These are phyloP conservation scores for Centropus bengalensis DNA, from an alignment of 2,113 vertebrate species.

Conservation along the genomic window DNA sequence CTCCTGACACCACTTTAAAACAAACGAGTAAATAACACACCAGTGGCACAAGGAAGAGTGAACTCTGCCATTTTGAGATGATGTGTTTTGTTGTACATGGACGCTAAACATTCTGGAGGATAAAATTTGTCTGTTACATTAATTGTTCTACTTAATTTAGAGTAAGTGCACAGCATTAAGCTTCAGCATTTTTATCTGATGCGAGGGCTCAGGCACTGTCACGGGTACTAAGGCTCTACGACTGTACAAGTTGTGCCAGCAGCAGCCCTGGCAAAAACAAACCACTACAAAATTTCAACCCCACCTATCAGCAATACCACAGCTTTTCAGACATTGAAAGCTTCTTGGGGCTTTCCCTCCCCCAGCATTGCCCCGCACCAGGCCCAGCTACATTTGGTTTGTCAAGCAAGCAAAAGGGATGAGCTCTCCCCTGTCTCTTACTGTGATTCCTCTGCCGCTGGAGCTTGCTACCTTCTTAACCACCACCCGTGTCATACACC, in stretches of 20 bases:
- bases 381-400: background rate
- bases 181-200: background rate
- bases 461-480: rapidly evolving
- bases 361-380: background rate
- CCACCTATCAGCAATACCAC: background rate
- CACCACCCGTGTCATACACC: background rate
- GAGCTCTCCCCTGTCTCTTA: background rate
- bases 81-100: background rate
- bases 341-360: background rate
- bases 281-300: background rate
- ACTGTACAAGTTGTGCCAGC: background rate
- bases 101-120: background rate
- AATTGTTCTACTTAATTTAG: background rate
- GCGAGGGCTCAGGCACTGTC: background rate
- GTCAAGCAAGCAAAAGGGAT: background rate
- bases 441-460: rapidly evolving
- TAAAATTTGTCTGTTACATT: background rate
- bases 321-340: background rate
- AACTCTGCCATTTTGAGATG: background rate
- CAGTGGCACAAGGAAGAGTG: background rate
- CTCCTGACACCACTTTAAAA: background rate
- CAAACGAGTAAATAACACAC: background rate
- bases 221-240: background rate
- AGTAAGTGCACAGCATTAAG: background rate
- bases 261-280: background rate